Conservation (phyloP, 2,113 vertebrate species). For the Calyptomena viridis region DNA sequence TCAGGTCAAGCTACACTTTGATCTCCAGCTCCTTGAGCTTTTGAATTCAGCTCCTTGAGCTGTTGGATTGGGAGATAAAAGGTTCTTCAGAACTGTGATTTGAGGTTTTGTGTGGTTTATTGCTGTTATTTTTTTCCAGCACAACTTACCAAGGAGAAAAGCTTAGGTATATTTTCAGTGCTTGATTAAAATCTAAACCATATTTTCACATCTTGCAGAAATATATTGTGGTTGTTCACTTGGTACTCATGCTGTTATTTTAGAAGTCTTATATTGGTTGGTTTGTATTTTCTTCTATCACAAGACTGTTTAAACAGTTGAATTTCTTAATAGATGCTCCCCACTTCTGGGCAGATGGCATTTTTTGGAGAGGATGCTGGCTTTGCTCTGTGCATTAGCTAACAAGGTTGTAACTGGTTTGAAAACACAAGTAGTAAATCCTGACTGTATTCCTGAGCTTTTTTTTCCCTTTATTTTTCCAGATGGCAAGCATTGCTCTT, state of each 20-base stretch:
- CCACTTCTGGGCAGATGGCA: not conserved
- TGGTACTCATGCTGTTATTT: not conserved
- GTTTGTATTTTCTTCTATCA: not conserved
- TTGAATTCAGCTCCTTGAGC: not conserved
- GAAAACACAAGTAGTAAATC: not conserved
- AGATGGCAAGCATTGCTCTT: not conserved
- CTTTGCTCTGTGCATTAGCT: not conserved
- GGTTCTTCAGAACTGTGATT: not conserved
- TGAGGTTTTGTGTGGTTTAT: not conserved
- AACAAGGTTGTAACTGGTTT: not conserved
- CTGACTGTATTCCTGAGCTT: not conserved
- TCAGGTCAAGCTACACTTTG: conserved; percentile 17
- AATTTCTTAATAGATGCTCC: not conserved
- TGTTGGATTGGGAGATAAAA: not conserved
- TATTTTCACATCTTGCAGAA: not conserved
- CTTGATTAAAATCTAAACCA: not conserved
- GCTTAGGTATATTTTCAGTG: not conserved
- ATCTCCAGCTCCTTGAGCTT: not conserved
- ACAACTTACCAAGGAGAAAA: not conserved
- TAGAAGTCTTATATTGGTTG: not conserved
- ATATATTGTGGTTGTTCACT: not conserved
- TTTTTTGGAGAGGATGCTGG: not conserved
- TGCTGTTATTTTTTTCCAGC: not conserved
- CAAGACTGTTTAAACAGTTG: not conserved
- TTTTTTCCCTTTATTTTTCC: not conserved